Conservation (phyloP, 2,113 vertebrate species). For the Pan troglodytes region NHGRI_mPanTro3-v2.1_pri NC_072403.2:111271001-111271500, state of each 20-base stretch:
- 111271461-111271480: not conserved
- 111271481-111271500: not conserved
- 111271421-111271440: not conserved
- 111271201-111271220: rapidly evolving
- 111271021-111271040: not conserved
- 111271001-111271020: not conserved
- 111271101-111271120: not conserved
- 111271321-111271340: not conserved
- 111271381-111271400: not conserved
- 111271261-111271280: not conserved
- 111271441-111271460: not conserved
- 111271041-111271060: not conserved
- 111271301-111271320: not conserved
- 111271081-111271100: not conserved
- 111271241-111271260: not conserved
- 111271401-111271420: not conserved
- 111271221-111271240: not conserved
- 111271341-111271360: not conserved
- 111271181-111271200: not conserved
- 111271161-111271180: not conserved
- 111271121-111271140: not conserved
- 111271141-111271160: not conserved
- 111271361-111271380: not conserved
- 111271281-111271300: not conserved
- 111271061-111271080: not conserved